These are phyloP conservation scores for Pan paniscus DNA, from an alignment of 2,113 vertebrate species.

Conservation along the genomic window DNA sequence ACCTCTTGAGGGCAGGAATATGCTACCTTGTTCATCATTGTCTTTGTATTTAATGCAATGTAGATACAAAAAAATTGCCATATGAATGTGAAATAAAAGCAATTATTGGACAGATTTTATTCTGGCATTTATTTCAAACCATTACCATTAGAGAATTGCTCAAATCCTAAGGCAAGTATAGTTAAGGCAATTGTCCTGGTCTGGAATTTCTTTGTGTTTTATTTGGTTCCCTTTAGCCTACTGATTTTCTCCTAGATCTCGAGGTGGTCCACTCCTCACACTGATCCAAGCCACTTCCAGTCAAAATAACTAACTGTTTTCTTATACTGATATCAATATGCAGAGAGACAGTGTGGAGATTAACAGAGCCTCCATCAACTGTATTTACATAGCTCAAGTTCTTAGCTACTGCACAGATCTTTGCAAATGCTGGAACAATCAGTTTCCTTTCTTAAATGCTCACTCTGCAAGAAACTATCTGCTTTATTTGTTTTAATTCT, in stretches of 20 bases:
- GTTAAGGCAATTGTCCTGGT: neutral
- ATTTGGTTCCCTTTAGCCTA: neutral
- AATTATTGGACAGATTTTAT: neutral
- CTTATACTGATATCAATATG: neutral
- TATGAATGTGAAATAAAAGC: neutral
- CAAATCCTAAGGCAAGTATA: neutral
- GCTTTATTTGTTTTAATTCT: neutral
- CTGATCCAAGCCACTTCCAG: neutral
- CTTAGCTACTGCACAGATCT: neutral
- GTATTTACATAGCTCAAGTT: neutral
- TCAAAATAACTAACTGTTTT: neutral
- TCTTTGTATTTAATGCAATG: neutral
- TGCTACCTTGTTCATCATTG: neutral
- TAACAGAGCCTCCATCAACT: neutral
- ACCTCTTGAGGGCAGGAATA: neutral
- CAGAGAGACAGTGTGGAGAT: neutral
- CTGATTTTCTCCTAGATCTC: neutral
- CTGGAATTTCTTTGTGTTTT: neutral
- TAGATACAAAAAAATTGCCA: neutral
- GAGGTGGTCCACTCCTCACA: neutral
- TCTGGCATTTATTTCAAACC: neutral
- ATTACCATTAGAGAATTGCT: neutral
- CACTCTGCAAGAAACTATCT: neutral
- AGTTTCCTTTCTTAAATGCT: neutral
- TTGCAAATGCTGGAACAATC: neutral